These are phyloP conservation scores for Aphelenchoides bicaudatus DNA, from an alignment of 2,888 invertebrate species.

Conservation along the genomic window DNA sequence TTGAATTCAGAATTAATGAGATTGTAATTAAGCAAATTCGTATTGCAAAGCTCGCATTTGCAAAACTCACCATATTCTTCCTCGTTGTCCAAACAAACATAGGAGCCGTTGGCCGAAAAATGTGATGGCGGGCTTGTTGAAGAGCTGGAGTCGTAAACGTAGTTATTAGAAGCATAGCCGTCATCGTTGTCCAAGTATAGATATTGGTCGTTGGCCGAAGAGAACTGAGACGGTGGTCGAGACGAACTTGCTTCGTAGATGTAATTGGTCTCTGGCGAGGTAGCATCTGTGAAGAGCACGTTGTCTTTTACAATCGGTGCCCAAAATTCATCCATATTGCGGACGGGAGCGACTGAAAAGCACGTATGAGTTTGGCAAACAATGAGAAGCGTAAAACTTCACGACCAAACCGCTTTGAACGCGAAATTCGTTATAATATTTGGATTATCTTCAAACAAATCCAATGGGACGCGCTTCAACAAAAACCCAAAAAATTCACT, in stretches of 20 bases:
- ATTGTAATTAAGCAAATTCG: too few species aligned
- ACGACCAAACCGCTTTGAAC: too few species aligned
- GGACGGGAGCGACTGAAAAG: too few species aligned
- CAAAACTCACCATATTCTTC: slow-evolving; percentile 6
- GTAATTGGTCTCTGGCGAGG: slow-evolving; percentile 11
- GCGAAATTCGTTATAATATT: too few species aligned
- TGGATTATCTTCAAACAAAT: too few species aligned
- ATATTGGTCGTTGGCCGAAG: neutral
- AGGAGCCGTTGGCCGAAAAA: slow-evolving; percentile 6
- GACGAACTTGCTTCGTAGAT: slow-evolving; percentile 26
- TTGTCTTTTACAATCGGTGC: slow-evolving; percentile 21
- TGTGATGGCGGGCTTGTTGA: neutral
- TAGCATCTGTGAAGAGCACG: slow-evolving; percentile 20
- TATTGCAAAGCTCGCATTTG: neutral
- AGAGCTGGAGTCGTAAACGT: slow-evolving; percentile 8
- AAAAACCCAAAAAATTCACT: too few species aligned
- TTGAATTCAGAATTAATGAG: too few species aligned
- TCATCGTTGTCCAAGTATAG: neutral
- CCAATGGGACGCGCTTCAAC: too few species aligned
- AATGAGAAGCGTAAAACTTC: too few species aligned
- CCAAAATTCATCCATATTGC: slow-evolving; percentile 21
- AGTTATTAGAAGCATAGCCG: neutral
- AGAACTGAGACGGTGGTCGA: slow-evolving; percentile 3
- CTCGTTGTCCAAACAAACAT: neutral
- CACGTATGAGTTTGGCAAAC: too few species aligned